These are phyloP conservation scores for Thera obeliscata DNA, from an alignment of 2,888 invertebrate species.

Conservation along the genomic window DNA sequence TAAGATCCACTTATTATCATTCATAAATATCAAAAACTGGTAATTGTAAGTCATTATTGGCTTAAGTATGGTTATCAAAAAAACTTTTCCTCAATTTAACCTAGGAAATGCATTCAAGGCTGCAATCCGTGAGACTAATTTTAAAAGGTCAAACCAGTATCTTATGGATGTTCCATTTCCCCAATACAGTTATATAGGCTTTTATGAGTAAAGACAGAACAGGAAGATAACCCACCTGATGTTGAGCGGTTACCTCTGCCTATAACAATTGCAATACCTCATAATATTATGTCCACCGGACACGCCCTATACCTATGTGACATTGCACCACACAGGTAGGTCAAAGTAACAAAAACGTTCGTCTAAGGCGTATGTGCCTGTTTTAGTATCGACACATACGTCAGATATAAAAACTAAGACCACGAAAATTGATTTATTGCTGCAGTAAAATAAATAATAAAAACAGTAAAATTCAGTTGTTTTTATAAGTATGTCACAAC, in stretches of 20 bases:
- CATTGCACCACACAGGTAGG: too few relatives aligned
- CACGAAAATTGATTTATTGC: slow-evolving; percentile 3
- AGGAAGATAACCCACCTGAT: not conserved
- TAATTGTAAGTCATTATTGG: slow-evolving; percentile 21
- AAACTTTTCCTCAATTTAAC: slow-evolving; percentile 30
- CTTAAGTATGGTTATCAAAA: slow-evolving; percentile 19
- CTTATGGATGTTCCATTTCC: not conserved
- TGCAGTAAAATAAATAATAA: not conserved
- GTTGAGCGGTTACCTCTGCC: not conserved
- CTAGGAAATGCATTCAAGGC: slow-evolving; percentile 41
- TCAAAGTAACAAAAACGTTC: too few relatives aligned
- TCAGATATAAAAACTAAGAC: too few relatives aligned
- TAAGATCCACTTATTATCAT: slow-evolving; percentile 21
- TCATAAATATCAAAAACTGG: slow-evolving; percentile 17
- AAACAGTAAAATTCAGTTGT: not conserved
- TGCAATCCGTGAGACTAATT: slow-evolving; percentile 24
- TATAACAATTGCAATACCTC: not conserved
- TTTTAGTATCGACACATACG: too few relatives aligned
- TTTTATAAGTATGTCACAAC: slow-evolving; percentile 7
- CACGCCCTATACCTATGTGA: too few relatives aligned
- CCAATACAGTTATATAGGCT: not conserved
- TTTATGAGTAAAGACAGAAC: not conserved
- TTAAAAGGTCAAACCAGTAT: slow-evolving; percentile 34
- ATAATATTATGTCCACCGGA: not conserved
- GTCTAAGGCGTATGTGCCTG: too few relatives aligned